Base-by-base conservation (phyloP, 1,140 invertebrate species). In the Parasteatoda tepidariorum region DNA sequence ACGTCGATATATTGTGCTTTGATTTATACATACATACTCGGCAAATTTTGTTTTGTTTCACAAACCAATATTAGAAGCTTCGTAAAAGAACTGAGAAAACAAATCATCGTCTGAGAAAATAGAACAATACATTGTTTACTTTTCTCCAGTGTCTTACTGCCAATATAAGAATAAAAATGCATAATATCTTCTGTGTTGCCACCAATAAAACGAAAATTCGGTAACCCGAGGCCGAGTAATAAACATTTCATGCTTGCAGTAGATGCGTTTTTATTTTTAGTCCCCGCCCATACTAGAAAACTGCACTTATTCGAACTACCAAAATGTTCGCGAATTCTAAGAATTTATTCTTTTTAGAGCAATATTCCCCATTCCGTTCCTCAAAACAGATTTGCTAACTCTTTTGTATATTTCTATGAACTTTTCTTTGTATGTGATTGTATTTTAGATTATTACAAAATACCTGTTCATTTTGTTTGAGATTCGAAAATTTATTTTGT, bases 131-230 rank as follows among this genome's bases (percentile, higher is more conserved):
- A 48, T 48, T 48, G 38, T 48, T 48, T 48, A 48, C 38, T 13
- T 18, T 48, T 18, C 38, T 48, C 38, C 38, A 18, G 38, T 48
- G 38, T 48, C 38, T 48, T 18, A 18, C 18, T 48, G 9, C 38
- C 38, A 48, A 48, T 13, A 48, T 18, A 48, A 18, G 57, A n/a
- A 22, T 22, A 22, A 59, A 59, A 59, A 59, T 59, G 57, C n/a
- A 26, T 59, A 59, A 59, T 59, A 59, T 59, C 24, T 26, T n/a
- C 57, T n/a, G 57, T 9, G 18, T 22, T 22, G 24, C 57, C 24
- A 59, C 57, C 18, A 59, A 59, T 59, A 59, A 59, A 59, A 9
- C 57, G 57, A 59, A 59, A 59, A 59, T 59, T 59, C 24, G n/a
- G 57, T n/a, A n/a, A 59, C 57, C 57, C 57, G 2, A 26, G 18